Percentiles rank a stretch among this genome's conserved stretches.
phyloP scores from a whole-genome alignment of 2,113 vertebrate genomes.

The Agapornis roseicollis region DNA sequence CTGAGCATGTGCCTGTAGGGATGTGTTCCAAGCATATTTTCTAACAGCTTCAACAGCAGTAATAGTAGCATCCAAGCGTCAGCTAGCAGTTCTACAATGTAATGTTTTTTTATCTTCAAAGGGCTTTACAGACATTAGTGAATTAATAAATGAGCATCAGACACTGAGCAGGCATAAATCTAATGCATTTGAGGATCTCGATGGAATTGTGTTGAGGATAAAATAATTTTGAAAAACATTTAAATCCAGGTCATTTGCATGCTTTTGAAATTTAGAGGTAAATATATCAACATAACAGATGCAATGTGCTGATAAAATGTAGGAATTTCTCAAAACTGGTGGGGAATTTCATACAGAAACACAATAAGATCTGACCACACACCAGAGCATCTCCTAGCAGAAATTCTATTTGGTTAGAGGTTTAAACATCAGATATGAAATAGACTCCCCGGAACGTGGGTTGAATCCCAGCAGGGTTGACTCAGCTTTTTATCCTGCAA shows the following conservation, averaged over 20 bases:
- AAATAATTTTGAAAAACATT: conserved; percentile 5
- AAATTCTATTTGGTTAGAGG: conserved; percentile 30
- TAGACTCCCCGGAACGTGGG: neutral
- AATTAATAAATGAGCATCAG: conserved; percentile 62
- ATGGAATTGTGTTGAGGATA: neutral
- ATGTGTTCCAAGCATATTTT: conserved; percentile 39
- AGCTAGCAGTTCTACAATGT: conserved; percentile 28
- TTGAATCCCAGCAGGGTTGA: conserved; percentile 43
- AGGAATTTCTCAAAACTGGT: neutral
- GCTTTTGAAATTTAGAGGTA: neutral
- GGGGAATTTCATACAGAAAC: conserved; percentile 13
- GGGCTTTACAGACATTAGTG: conserved; percentile 47
- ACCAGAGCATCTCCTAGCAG: neutral
- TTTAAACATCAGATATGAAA: conserved; percentile 35
- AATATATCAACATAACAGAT: neutral
- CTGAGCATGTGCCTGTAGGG: conserved; percentile 10
- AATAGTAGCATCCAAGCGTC: conserved; percentile 14
- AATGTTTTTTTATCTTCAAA: conserved; percentile 58
- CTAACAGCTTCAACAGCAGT: conserved; percentile 7
- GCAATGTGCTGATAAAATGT: neutral
- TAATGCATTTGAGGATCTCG: neutral
- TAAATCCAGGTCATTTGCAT: neutral
- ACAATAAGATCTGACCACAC: neutral
- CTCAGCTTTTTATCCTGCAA: conserved; percentile 38
- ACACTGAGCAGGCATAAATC: conserved; percentile 35